phyloP scores from a whole-genome alignment of 2,113 vertebrate genomes.

The Xiphias gladius region DNA sequence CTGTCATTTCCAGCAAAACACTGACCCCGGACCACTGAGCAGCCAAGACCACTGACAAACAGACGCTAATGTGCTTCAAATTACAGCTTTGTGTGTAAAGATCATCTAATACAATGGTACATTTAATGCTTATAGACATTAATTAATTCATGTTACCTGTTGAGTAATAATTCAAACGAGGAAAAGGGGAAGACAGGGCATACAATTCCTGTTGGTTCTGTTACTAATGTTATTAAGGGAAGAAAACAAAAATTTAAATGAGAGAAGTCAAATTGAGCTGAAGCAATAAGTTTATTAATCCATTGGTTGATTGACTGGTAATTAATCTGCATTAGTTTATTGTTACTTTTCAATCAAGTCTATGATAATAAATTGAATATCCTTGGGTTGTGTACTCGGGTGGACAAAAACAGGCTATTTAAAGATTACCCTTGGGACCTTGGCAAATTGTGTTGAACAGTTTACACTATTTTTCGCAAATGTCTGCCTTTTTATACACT shows the following conservation, averaged over 20 bases:
- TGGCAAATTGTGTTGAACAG: background rate
- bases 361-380: background rate
- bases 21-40: slow-evolving; percentile 52
- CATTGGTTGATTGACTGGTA: background rate
- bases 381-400: background rate
- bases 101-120: background rate
- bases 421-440: background rate
- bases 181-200: background rate
- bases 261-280: background rate
- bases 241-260: background rate
- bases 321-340: background rate
- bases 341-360: background rate
- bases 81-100: slow-evolving; percentile 2
- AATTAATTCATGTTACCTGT: background rate
- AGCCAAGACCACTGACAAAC: slow-evolving; percentile 48
- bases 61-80: slow-evolving; percentile 14
- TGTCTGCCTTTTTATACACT: background rate
- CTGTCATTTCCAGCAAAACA: slow-evolving; percentile 44
- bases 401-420: background rate
- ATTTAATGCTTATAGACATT: background rate
- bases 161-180: slow-evolving; percentile 13
- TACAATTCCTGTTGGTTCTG: slow-evolving; percentile 1
- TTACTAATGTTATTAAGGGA: background rate
- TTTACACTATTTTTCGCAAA: background rate
- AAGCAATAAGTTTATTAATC: background rate